Evolutionary conservation across 2,888 invertebrate species (phyloP), one percentile per base, ranked within the genome.

Genomic region (Caenorhabditis doughertyi): DNA sequence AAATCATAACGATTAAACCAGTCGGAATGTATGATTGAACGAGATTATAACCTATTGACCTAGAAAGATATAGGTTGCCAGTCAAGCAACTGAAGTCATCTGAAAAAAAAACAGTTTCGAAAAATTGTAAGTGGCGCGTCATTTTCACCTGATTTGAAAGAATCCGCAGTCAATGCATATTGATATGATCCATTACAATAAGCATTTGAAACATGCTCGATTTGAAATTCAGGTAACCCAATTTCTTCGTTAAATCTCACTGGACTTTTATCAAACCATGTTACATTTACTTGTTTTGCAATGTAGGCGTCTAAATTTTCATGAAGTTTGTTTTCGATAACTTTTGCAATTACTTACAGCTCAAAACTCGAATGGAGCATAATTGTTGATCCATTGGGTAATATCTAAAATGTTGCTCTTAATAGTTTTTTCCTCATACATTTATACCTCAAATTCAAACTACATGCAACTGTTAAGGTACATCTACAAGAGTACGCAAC

Each of bases 321-420:
- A 35, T 35, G 35, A 87, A 81, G n/a, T n/a, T n/a, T n/a, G 23
- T 39, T 18, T 18, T 39, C 11, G 27, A 44, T 25, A 53, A n/a
- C 16, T 27, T 3, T 53, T 35, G 25, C 27, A 35, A n/a, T n/a
- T 27, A 70, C 86, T 85, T 62, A 90, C 89, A 90, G 64, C 87
- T 87, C 42, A 90, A 74, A 35, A 88, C 87, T 32, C 90, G 80
- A 55, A 90, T 90, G 5, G 85, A 82, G 58, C 91, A 90, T 23
- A 85, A 56, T 72, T 91, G 91, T 5, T 85, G 83, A 62, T 91
- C 91, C 91, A 91, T 91, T 21, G 91, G 91, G 62, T 91, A 91
- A 67, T 81, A 85, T 56, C 85, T 76, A 29, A 39, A 58, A 9
- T 81, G n/a, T n/a, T n/a, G 11, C 16, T 29, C 11, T 9, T 18